A percentile compares a stretch with the other conserved stretches of the same genome.
These are phyloP conservation scores for Palythoa heliodiscus DNA, from an alignment of 92 coral and sea anemone genomes.

Conservation along the genomic window DNA sequence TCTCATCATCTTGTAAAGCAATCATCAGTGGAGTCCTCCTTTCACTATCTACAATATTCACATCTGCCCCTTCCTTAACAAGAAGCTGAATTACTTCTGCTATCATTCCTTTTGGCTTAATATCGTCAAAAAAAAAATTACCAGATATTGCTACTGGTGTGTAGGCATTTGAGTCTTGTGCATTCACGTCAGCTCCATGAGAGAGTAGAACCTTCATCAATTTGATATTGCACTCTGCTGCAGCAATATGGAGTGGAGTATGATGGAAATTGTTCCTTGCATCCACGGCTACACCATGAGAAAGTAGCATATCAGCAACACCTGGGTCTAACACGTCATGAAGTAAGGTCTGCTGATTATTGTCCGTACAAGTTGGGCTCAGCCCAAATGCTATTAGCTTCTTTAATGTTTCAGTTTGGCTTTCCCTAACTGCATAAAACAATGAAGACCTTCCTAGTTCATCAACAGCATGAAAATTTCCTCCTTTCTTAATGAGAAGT, in stretches of 20 bases:
- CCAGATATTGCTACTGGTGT: constrained; percentile 21
- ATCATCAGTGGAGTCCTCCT: constrained; percentile 39
- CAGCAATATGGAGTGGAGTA: constrained; percentile 42
- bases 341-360: constrained; percentile 15
- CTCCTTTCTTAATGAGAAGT: constrained; percentile 17
- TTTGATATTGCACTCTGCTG: constrained; percentile 7
- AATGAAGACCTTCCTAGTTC: constrained; percentile 34
- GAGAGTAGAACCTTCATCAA: constrained; percentile 7
- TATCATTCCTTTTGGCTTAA: not conserved
- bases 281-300: constrained; percentile 7
- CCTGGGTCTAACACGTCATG: not conserved
- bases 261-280: constrained; percentile 3
- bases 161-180: constrained; percentile 17
- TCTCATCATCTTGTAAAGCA: not conserved
- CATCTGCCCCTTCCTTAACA: constrained; percentile 42
- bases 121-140: not conserved
- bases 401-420: constrained; percentile 10
- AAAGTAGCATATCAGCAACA: constrained; percentile 24
- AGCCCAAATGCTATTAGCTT: constrained; percentile 1
- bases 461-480: constrained; percentile 7
- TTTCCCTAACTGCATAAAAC: constrained; percentile 12
- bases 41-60: constrained; percentile 20
- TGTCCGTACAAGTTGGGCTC: constrained; percentile 5
- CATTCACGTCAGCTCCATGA: constrained; percentile 37
- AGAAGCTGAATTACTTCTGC: constrained; percentile 20